Evolutionary conservation across 2,113 vertebrate species (phyloP).

Genomic region (Toxostoma redivivum): DNA sequence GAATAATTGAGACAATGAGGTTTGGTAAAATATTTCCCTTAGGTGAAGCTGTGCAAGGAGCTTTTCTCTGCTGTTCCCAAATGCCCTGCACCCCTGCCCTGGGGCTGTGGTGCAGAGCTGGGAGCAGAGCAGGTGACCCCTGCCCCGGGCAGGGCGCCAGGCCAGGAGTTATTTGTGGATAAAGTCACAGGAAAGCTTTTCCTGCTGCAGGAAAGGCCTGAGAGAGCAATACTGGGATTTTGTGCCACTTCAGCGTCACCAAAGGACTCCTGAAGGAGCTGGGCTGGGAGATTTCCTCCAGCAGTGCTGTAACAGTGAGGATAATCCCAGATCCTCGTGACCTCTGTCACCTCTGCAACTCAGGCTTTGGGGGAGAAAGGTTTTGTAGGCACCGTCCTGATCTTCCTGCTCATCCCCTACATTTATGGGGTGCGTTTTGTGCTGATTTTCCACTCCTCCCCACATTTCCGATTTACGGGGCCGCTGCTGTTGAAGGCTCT

Average conservation of each 20-base stretch:
- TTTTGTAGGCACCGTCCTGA: accelerated
- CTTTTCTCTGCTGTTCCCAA: not conserved
- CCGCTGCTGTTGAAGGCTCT: not conserved
- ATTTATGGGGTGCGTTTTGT: not conserved
- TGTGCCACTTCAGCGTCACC: not conserved
- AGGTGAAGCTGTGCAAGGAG: not conserved
- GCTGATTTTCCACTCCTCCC: not conserved
- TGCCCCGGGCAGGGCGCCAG: not conserved
- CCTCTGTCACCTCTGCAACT: not conserved
- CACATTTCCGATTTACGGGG: accelerated
- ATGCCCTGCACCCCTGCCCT: not conserved
- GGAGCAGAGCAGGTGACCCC: not conserved
- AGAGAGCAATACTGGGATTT: not conserved
- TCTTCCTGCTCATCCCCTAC: not conserved
- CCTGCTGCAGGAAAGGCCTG: not conserved
- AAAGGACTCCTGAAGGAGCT: not conserved
- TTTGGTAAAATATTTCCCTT: not conserved
- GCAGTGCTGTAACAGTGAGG: not conserved
- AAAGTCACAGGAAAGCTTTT: not conserved
- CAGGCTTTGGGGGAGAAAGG: not conserved
- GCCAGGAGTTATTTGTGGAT: not conserved
- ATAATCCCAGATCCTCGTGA: not conserved
- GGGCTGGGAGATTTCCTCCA: not conserved
- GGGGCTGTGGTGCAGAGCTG: not conserved
- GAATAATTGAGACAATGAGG: not conserved